A percentile compares a stretch with the other conserved stretches of the same genome.
phyloP scores from a whole-genome alignment of 2,113 vertebrate genomes.

The Gorsachius goisagi region DNA sequence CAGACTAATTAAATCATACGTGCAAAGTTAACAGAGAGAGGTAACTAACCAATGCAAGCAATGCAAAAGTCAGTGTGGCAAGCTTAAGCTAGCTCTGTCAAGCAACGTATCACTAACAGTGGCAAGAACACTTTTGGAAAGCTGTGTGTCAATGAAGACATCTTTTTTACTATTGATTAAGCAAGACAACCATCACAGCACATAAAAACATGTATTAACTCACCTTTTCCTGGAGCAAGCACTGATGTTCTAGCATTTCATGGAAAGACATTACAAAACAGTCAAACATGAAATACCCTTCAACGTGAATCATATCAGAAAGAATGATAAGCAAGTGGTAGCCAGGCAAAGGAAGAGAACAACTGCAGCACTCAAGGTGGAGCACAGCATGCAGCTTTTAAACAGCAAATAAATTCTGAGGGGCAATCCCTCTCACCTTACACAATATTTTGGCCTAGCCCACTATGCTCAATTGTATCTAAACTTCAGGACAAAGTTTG shows the following conservation, averaged over 20 bases:
- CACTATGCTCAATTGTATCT: not conserved
- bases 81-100: slow-evolving; percentile 28
- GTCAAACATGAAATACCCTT: not conserved
- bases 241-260: not conserved
- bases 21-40: slow-evolving; percentile 18
- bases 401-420: not conserved
- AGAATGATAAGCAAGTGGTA: not conserved
- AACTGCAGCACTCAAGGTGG: fast-evolving
- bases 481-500: not conserved
- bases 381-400: not conserved
- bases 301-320: not conserved
- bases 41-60: not conserved
- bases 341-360: slow-evolving; percentile 28
- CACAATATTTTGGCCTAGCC: not conserved
- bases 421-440: not conserved
- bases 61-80: not conserved
- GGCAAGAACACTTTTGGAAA: slow-evolving; percentile 20
- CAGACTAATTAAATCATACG: slow-evolving; percentile 1
- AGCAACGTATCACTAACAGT: not conserved
- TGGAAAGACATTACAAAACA: slow-evolving; percentile 57
- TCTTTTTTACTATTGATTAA: slow-evolving; percentile 10
- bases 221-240: slow-evolving; percentile 55
- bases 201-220: not conserved
- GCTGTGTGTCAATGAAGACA: not conserved
- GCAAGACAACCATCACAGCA: not conserved